phyloP scores from a whole-genome alignment of 2,888 invertebrate species.

The Noctua fimbriata region DNA sequence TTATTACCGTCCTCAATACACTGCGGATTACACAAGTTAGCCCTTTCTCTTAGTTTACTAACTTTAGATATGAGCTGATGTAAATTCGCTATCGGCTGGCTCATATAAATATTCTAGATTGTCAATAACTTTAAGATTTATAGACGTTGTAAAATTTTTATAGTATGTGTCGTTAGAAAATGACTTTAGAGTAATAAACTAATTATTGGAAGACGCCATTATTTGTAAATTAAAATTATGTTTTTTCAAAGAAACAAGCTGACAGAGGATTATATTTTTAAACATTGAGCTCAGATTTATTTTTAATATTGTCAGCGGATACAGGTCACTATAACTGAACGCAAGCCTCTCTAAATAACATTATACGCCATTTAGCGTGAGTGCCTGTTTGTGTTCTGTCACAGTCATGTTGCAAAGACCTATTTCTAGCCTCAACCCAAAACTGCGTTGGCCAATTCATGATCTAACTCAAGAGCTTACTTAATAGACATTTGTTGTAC shows the following conservation, averaged over 20 bases:
- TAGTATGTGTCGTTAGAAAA: not conserved
- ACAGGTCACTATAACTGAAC: not conserved
- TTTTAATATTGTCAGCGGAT: not conserved
- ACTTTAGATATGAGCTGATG: slow-evolving; percentile 74
- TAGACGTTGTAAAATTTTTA: slow-evolving; percentile 16
- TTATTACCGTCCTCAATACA: slow-evolving; percentile 75
- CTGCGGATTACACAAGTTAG: slow-evolving; percentile 83
- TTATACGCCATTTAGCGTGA: not conserved
- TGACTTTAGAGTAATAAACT: not conserved
- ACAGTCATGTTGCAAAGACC: not conserved
- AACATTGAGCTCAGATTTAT: not conserved
- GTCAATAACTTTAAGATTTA: slow-evolving; percentile 45
- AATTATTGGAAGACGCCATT: slow-evolving; percentile 10
- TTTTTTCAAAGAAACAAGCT: not conserved
- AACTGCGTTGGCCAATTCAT: not conserved
- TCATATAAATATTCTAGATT: slow-evolving; percentile 44
- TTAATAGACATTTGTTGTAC: not conserved
- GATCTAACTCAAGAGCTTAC: not conserved
- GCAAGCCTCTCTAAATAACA: not conserved
- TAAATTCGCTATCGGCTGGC: slow-evolving; percentile 70
- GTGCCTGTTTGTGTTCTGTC: too few relatives aligned
- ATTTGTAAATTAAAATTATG: not conserved
- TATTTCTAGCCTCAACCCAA: not conserved
- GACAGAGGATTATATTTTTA: not conserved
- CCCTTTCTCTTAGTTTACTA: slow-evolving; percentile 77